These are phyloP conservation scores for Drosophila rellima DNA, from an alignment of 2,888 invertebrate species.

Conservation along the genomic window DNA sequence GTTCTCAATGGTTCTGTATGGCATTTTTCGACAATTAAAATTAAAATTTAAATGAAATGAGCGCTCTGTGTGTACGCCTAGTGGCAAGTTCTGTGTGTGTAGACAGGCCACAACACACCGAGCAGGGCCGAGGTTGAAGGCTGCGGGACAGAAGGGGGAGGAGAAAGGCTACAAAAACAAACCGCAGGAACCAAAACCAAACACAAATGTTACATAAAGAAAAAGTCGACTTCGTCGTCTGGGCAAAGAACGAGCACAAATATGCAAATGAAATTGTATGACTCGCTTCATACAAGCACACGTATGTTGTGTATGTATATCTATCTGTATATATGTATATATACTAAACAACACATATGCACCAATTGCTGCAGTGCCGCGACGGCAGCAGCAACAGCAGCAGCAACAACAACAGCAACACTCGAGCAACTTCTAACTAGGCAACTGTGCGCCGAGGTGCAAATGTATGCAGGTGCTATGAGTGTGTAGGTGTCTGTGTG, in stretches of 20 bases:
- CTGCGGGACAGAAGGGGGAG: background rate
- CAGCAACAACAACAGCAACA: constrained; percentile 37
- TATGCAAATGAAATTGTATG: constrained; percentile 80
- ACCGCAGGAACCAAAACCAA: constrained; percentile 78
- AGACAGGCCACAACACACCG: constrained; percentile 72
- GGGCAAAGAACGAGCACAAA: constrained; percentile 70
- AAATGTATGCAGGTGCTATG: constrained; percentile 51
- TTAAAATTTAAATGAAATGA: constrained; percentile 78
- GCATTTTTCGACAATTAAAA: constrained; percentile 82
- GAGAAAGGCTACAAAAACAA: constrained; percentile 63
- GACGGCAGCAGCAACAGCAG: constrained; percentile 45
- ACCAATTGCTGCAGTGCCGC: constrained; percentile 59
- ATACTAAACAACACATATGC: constrained; percentile 37
- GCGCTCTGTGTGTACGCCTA: constrained; percentile 29
- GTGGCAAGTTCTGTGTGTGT: constrained; percentile 55
- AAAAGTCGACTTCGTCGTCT: constrained; percentile 77
- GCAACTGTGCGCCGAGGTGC: constrained; percentile 64
- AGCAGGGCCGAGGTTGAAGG: background rate
- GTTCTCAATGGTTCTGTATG: constrained; percentile 65
- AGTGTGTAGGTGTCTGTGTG: constrained; percentile 9
- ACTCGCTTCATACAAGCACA: constrained; percentile 58
- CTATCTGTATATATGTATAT: constrained; percentile 6
- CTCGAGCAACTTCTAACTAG: constrained; percentile 67
- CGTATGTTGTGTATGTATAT: constrained; percentile 17
- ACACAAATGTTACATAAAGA: constrained; percentile 80